Evolutionary conservation across 2,888 invertebrate genomes (phyloP).

Genomic region (Timema podura): DNA sequence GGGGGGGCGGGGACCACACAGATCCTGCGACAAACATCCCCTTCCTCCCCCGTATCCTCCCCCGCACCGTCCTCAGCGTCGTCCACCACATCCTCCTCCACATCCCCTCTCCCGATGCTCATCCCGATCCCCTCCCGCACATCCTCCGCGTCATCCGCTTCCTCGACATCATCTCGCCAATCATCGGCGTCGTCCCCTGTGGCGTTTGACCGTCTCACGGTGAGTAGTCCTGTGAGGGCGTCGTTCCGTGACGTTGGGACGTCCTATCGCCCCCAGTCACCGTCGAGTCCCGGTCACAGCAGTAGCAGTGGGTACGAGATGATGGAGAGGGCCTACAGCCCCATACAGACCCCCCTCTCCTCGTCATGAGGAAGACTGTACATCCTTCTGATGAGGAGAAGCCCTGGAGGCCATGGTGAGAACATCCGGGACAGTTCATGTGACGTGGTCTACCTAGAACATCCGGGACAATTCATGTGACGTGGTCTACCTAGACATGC

Average conservation of each 20-base stretch:
- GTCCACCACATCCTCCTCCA: conserved; percentile 35
- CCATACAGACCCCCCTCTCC: conserved; percentile 60
- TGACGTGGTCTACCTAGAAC: too few species aligned
- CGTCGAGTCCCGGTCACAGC: conserved; percentile 8
- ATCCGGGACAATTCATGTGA: too few species aligned
- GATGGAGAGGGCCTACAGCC: conserved; percentile 43
- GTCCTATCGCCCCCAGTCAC: conserved; percentile 34
- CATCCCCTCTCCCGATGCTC: conserved; percentile 56
- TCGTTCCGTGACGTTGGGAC: conserved; percentile 47
- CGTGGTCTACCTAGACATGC: too few species aligned
- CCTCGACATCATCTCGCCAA: conserved; percentile 46
- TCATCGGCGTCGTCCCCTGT: conserved; percentile 45
- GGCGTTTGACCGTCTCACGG: conserved; percentile 49
- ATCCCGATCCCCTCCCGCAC: conserved; percentile 73
- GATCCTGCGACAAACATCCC: conserved; percentile 14
- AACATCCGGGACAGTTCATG: too few species aligned
- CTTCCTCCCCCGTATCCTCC: conserved; percentile 18
- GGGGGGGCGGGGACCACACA: conserved; percentile 20
- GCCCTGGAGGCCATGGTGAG: conserved; percentile 77
- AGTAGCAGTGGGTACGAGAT: conserved; percentile 29
- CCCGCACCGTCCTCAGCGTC: conserved; percentile 30
- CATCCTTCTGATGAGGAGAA: conserved; percentile 59
- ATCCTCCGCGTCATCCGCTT: conserved; percentile 65
- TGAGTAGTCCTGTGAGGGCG: conserved; percentile 48
- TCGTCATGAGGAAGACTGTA: conserved; percentile 64